Percentiles rank a stretch among this genome's conserved stretches.
phyloP scores from a whole-genome alignment of 2,888 invertebrate genomes.

The Acronicta leporina region DNA sequence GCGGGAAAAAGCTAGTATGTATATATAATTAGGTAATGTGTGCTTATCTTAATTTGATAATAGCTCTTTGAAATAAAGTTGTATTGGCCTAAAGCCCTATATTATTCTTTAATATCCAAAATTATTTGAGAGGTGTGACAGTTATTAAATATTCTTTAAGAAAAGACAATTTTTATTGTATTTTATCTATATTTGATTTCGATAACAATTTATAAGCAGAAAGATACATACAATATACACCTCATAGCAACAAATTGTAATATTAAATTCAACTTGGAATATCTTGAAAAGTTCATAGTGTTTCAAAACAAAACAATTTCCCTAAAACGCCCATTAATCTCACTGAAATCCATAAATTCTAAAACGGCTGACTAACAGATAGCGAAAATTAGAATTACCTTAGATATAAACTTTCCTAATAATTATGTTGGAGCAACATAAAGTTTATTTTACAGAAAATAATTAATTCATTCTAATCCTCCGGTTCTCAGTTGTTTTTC shows the following conservation, averaged over 20 bases:
- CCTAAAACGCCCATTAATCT: conserved; percentile 41
- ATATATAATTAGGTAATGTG: too few relatives aligned
- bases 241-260: not conserved
- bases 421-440: conserved; percentile 14
- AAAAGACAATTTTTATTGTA: too few relatives aligned
- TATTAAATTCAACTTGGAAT: too few relatives aligned
- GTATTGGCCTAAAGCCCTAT: too few relatives aligned
- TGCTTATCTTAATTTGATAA: too few relatives aligned
- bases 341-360: conserved; percentile 29
- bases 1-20: too few relatives aligned
- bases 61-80: too few relatives aligned
- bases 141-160: too few relatives aligned
- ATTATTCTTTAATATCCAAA: too few relatives aligned
- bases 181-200: not conserved
- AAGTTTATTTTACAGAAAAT: conserved; percentile 28
- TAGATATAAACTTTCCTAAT: conserved; percentile 30
- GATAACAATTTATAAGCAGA: too few relatives aligned
- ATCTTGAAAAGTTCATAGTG: conserved; percentile 29
- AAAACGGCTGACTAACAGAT: conserved; percentile 27
- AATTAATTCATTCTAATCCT: conserved; percentile 12
- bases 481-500: conserved; percentile 23
- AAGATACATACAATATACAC: too few relatives aligned
- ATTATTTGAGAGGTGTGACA: too few relatives aligned
- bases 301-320: conserved; percentile 30
- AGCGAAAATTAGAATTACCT: conserved; percentile 17